Evolutionary conservation across 2,888 invertebrate genomes (phyloP).

Genomic region (Melitaea athalia): DNA sequence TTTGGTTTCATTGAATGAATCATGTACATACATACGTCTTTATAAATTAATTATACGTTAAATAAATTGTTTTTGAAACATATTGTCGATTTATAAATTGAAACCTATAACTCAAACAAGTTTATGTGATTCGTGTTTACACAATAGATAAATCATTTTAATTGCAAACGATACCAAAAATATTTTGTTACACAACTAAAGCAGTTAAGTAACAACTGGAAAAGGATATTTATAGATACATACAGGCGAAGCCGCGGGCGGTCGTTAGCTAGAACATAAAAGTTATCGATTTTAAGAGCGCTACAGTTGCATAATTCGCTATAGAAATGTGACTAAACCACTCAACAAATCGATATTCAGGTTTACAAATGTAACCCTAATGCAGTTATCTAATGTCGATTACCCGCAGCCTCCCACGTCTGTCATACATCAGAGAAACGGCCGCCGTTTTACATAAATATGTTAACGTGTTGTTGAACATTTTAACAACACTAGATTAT

Average conservation of each 20-base stretch:
- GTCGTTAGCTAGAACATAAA: slow-evolving; percentile 43
- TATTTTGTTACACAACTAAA: slow-evolving; percentile 20
- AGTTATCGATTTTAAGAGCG: slow-evolving; percentile 43
- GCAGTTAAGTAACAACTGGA: slow-evolving; percentile 26
- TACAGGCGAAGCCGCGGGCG: slow-evolving; percentile 45
- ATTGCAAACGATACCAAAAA: slow-evolving; percentile 12
- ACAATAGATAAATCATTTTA: background rate
- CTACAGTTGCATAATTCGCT: slow-evolving; percentile 42
- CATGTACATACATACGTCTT: background rate
- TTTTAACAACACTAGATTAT: slow-evolving; percentile 24
- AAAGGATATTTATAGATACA: slow-evolving; percentile 43
- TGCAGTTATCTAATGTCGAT: slow-evolving; percentile 76
- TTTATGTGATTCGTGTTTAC: background rate
- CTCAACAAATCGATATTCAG: slow-evolving; percentile 59
- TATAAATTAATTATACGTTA: background rate
- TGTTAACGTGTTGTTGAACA: slow-evolving; percentile 36
- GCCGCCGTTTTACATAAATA: slow-evolving; percentile 41
- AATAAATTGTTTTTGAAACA: background rate
- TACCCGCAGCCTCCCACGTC: slow-evolving; percentile 61
- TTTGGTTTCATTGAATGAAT: background rate
- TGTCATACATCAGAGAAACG: slow-evolving; percentile 56
- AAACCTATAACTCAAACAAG: background rate
- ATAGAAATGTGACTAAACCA: slow-evolving; percentile 62
- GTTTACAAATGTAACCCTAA: slow-evolving; percentile 67
- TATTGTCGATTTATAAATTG: background rate